Evolutionary conservation across 2,888 invertebrate species (phyloP).

Genomic region (Ormia ochracea): DNA sequence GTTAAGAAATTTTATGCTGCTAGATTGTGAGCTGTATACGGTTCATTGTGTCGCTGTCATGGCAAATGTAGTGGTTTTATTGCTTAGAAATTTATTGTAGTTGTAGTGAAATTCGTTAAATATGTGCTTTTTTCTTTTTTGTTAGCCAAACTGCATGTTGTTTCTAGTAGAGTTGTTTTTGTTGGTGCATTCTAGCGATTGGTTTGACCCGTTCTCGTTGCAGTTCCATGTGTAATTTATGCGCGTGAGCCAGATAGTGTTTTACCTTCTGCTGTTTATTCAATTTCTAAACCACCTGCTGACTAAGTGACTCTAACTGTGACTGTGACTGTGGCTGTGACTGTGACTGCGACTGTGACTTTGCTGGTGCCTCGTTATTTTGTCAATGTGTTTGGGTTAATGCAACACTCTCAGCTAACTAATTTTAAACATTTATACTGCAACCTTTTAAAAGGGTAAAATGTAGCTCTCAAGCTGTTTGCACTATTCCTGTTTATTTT

Average conservation of each 20-base stretch:
- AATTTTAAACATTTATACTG: conserved; percentile 39
- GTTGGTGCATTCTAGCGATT: conserved; percentile 5
- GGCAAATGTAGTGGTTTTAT: not conserved
- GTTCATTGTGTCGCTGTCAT: conserved; percentile 30
- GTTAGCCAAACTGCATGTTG: conserved; percentile 21
- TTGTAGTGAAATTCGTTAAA: not conserved
- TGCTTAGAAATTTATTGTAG: not conserved
- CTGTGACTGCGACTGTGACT: not conserved
- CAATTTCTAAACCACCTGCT: conserved; percentile 47
- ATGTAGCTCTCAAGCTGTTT: conserved; percentile 22
- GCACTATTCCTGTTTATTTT: not conserved
- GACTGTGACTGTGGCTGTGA: too few species aligned
- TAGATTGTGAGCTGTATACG: conserved; percentile 1
- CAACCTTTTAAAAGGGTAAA: not conserved
- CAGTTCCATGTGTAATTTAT: conserved; percentile 31
- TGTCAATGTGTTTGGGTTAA: conserved; percentile 15
- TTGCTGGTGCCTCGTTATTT: not conserved
- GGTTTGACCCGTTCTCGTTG: conserved; percentile 19
- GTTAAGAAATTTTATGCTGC: not conserved
- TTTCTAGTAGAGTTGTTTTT: not conserved
- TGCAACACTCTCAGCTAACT: conserved; percentile 44
- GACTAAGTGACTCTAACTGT: conserved; percentile 17
- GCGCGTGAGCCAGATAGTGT: conserved; percentile 41
- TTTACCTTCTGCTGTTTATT: conserved; percentile 20
- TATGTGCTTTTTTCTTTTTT: not conserved